A percentile compares a stretch with the other conserved stretches of the same genome.
phyloP scores from a whole-genome alignment of 1,140 invertebrate species.

The Lepidostoma basale region DNA sequence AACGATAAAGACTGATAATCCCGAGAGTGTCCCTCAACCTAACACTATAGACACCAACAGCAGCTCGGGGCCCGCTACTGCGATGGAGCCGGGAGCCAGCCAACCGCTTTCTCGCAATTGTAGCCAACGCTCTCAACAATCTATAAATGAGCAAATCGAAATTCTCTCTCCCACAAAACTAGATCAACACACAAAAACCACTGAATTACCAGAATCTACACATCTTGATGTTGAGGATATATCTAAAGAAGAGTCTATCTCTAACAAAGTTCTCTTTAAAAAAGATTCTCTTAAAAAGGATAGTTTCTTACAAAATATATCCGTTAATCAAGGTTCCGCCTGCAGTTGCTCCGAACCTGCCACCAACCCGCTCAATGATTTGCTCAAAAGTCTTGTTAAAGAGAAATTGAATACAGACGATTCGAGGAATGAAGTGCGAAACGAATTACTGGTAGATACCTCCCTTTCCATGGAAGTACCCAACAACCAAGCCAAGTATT shows the following conservation, averaged over 20 bases:
- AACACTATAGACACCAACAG: constrained; percentile 29
- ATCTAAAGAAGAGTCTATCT: constrained; percentile 59
- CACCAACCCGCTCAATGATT: constrained; percentile 58
- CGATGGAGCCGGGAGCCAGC: constrained; percentile 51
- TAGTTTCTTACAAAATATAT: constrained; percentile 54
- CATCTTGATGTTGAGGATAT: constrained; percentile 52
- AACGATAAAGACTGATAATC: constrained; percentile 55
- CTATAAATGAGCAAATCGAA: constrained; percentile 46
- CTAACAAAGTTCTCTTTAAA: constrained; percentile 57
- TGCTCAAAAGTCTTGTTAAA: constrained; percentile 58
- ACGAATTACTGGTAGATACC: constrained; percentile 62
- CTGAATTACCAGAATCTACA: constrained; percentile 50
- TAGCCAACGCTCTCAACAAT: constrained; percentile 59
- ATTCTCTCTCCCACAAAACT: background rate
- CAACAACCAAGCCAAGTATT: constrained; percentile 70
- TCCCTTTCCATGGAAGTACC: constrained; percentile 64
- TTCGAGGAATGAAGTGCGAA: constrained; percentile 65
- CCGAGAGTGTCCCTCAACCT: constrained; percentile 27
- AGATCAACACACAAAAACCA: constrained; percentile 48
- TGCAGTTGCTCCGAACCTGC: constrained; percentile 56
- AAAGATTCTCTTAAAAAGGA: constrained; percentile 52
- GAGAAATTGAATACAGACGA: constrained; percentile 64
- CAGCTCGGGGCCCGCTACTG: constrained; percentile 36
- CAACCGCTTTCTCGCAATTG: constrained; percentile 54
- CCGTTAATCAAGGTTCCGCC: constrained; percentile 51